These are phyloP conservation scores for Augochlora pura DNA, from an alignment of 1,140 invertebrate species.

Conservation along the genomic window DNA sequence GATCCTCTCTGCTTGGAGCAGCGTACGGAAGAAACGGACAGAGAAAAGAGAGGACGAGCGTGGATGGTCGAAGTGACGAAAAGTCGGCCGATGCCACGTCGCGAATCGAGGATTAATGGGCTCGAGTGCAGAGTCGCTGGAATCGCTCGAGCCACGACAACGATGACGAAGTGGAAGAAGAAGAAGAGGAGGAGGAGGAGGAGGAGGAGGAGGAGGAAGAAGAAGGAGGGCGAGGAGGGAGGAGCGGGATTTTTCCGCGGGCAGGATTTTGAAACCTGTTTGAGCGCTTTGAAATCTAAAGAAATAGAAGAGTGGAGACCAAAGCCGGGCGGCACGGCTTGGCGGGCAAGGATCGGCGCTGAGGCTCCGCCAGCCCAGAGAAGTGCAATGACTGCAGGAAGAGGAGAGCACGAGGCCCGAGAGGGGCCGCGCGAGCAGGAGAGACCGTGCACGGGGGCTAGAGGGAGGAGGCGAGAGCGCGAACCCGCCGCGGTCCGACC, in stretches of 20 bases:
- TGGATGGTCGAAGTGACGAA: slow-evolving; percentile 40
- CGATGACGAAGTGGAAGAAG: slow-evolving; percentile 13
- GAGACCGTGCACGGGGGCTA: not conserved
- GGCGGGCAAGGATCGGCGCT: slow-evolving; percentile 53
- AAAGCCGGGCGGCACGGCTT: slow-evolving; percentile 60
- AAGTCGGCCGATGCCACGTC: slow-evolving; percentile 54
- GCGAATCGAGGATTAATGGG: slow-evolving; percentile 54
- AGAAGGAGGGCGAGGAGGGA: not conserved
- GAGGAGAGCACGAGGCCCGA: slow-evolving; percentile 64
- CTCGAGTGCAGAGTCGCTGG: slow-evolving; percentile 17
- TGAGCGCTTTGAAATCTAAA: slow-evolving; percentile 79
- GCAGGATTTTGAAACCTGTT: slow-evolving; percentile 81
- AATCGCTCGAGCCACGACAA: slow-evolving; percentile 29
- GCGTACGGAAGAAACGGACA: no score
- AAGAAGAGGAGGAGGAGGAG: slow-evolving; percentile 14
- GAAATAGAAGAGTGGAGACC: slow-evolving; percentile 74
- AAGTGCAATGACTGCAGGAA: slow-evolving; percentile 54
- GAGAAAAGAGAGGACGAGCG: no score
- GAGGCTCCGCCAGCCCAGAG: slow-evolving; percentile 42
- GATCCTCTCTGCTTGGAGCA: no score
- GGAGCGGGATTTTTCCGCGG: slow-evolving; percentile 75
- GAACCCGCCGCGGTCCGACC: slow-evolving; percentile 64
- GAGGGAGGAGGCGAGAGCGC: not conserved
- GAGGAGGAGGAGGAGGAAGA: not conserved
- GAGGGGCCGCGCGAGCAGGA: slow-evolving; percentile 22